A percentile compares a stretch with the other conserved stretches of the same genome.
phyloP scores from a whole-genome alignment of 1,140 invertebrate genomes.

The Mylabris phalerata region DNA sequence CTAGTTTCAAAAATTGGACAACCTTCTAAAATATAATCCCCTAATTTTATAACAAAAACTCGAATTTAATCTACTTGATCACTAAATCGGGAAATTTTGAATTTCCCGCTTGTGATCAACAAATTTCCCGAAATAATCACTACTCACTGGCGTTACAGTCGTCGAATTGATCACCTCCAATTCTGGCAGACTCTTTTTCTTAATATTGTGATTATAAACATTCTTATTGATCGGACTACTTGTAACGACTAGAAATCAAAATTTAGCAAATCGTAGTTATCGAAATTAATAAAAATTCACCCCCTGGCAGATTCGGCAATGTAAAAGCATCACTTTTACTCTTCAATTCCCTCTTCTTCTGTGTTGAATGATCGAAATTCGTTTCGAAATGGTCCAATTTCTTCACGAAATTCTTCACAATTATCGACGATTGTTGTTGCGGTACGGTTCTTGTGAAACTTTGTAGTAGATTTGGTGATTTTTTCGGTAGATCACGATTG shows the following conservation, averaged over 20 bases:
- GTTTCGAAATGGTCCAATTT: constrained; percentile 25
- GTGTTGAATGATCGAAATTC: constrained; percentile 15
- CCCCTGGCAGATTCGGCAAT: constrained; percentile 46
- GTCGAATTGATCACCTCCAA: constrained; percentile 23
- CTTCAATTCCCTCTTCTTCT: constrained; percentile 27
- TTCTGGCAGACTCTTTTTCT: constrained; percentile 42
- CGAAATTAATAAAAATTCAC: constrained; percentile 28
- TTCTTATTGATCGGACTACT: not conserved
- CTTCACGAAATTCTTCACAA: constrained; percentile 29
- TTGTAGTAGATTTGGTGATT: constrained; percentile 33
- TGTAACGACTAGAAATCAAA: too few species aligned
- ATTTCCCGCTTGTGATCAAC: too few species aligned
- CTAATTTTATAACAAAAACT: too few species aligned
- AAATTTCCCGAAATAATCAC: not conserved
- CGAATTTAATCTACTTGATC: too few species aligned
- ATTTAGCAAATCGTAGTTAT: too few species aligned
- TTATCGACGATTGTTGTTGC: constrained; percentile 26
- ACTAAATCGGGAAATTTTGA: too few species aligned
- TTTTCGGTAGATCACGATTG: constrained; percentile 25
- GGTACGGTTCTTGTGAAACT: constrained; percentile 13
- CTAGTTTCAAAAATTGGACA: too few species aligned
- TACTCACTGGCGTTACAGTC: constrained; percentile 39
- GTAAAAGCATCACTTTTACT: constrained; percentile 41
- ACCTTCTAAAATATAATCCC: too few species aligned
- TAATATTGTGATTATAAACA: constrained; percentile 11